A percentile compares a stretch with the other conserved stretches of the same genome.
Conservation (phyloP, 2,888 invertebrate genomes). For the Papilio demoleus region DNA sequence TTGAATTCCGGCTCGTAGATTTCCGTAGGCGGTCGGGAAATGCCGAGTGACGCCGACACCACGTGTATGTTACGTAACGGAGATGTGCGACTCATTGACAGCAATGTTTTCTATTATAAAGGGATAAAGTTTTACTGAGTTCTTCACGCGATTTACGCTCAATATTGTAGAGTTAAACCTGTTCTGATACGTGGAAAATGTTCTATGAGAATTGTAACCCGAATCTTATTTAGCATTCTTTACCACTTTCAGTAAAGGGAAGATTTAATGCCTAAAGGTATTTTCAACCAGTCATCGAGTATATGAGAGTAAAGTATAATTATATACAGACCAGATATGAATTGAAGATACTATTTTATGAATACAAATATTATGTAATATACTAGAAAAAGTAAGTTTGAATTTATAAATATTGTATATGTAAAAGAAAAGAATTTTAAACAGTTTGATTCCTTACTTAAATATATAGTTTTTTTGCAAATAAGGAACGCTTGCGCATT, state of each 20-base stretch:
- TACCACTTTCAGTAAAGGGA: no score
- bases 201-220: neutral
- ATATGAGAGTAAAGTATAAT: no score
- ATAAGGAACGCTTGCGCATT: neutral
- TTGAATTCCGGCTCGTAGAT: constrained; percentile 58
- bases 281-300: no score
- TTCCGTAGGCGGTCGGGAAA: constrained; percentile 61
- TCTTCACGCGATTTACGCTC: constrained; percentile 45
- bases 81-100: constrained; percentile 73
- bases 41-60: constrained; percentile 63
- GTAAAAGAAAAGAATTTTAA: no score
- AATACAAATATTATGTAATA: no score
- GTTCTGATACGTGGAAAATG: neutral
- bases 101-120: constrained; percentile 60
- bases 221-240: neutral
- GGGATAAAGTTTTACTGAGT: constrained; percentile 51
- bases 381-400: no score
- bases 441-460: no score
- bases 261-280: no score
- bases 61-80: constrained; percentile 78
- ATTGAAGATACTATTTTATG: no score
- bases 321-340: no score
- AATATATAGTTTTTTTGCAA: no score
- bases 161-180: neutral
- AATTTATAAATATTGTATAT: no score